Base-by-base conservation (phyloP, 2,113 vertebrate species). In the Chroicocephalus ridibundus region DNA sequence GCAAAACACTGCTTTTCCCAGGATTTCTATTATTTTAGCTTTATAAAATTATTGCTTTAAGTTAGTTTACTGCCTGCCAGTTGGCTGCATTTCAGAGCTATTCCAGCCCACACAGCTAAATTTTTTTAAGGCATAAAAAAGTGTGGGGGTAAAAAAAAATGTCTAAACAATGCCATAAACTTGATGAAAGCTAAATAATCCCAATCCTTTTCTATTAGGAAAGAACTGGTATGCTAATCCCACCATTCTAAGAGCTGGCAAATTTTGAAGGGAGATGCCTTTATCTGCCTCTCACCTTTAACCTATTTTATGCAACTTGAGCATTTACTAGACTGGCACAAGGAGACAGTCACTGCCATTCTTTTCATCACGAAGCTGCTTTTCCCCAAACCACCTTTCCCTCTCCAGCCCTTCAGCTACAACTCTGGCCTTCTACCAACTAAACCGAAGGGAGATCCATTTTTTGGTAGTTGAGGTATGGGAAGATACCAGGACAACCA, bases 31-130 rank as follows among this genome's bases (percentile, higher is more conserved):
- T 89, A 85, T 94, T 97, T 68, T 76, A 85, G 86, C 38, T 68
- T 64, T 66, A 71, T 83, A 86, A 78, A 95, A 64, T 83, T 62
- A 58, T 47, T 93, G 55, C 38, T 71, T 90, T 42, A 76, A 86
- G 83, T 85, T 82, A 86, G 82, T 87, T 92, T 95, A 74, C 20
- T 4, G 55, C 51, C 82, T 79, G 36, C 65, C 58, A 94, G 71
- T 93, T 96, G 75, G 86, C 70, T 84, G 58, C 34, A 44, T 88
- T 97, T 97, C 75, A 95, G 64, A 97, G 94, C 31, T 79, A 57
- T 40, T 78, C 80, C 95, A 86, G 76, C 85, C 86, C 92, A 94
- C 82, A 57, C 22, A 82, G 34, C 14, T 21, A 91, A 25, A 25
- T 36, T 52, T 87, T 93, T 95, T 79, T 27, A 86, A 95, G 31